Conservation (phyloP, 2,888 invertebrate genomes). For the Heteropelma amictum region DNA sequence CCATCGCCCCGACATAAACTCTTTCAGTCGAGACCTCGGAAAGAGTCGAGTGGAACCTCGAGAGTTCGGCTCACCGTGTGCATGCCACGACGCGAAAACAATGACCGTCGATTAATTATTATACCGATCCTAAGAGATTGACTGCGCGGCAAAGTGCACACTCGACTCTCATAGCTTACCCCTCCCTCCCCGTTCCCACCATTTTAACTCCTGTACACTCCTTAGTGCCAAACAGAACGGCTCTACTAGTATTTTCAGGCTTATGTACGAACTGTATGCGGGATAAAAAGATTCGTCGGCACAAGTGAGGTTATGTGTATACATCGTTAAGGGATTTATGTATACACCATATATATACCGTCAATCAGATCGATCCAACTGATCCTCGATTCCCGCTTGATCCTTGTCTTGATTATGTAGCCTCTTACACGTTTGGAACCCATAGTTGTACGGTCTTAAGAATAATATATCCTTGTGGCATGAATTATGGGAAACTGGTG, state of each 20-base stretch:
- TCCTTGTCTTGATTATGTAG: constrained; percentile 44
- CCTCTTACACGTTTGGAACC: constrained; percentile 32
- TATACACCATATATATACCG: background rate
- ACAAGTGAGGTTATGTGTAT: background rate
- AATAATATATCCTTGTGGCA: constrained; percentile 51
- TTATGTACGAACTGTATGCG: background rate
- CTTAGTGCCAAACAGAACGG: background rate
- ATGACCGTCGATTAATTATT: constrained; percentile 65
- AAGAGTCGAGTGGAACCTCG: constrained; percentile 58
- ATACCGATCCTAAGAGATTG: constrained; percentile 54
- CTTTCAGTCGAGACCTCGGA: constrained; percentile 46
- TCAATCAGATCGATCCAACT: constrained; percentile 39
- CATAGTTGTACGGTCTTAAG: constrained; percentile 30
- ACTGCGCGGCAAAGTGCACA: constrained; percentile 54
- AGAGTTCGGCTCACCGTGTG: constrained; percentile 46
- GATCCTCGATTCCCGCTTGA: constrained; percentile 43
- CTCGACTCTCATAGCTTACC: constrained; percentile 41
- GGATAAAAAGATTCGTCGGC: background rate
- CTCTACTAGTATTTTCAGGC: background rate
- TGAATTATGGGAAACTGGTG: constrained; percentile 54
- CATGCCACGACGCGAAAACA: constrained; percentile 56
- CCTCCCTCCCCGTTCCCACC: background rate
- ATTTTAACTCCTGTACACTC: background rate
- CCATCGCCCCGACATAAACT: constrained; percentile 39
- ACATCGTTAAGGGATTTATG: background rate